phyloP scores from a whole-genome alignment of 2,113 vertebrate species.

The Nycticryphes semicollaris region DNA sequence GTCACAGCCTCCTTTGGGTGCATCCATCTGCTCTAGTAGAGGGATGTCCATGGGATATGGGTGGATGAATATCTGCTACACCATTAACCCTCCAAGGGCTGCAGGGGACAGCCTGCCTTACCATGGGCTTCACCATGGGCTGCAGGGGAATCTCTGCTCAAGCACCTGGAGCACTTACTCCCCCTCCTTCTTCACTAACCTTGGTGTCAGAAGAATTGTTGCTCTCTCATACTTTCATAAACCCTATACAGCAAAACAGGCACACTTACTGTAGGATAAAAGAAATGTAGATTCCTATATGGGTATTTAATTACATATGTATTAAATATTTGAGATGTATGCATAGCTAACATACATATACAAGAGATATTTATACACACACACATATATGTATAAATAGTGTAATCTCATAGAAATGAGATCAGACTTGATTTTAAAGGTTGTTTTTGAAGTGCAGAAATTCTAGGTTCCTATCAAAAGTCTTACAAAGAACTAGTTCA shows the following conservation, averaged over 20 bases:
- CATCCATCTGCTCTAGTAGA: not conserved
- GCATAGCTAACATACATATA: not conserved
- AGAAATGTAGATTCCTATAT: not conserved
- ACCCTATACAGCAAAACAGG: not conserved
- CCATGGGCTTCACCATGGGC: not conserved
- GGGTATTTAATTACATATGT: not conserved
- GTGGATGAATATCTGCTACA: not conserved
- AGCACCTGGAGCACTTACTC: not conserved
- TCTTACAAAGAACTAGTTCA: not conserved
- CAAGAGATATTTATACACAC: not conserved
- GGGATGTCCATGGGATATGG: not conserved
- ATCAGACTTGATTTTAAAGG: not conserved
- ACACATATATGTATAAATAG: not conserved
- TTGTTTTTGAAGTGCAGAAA: not conserved
- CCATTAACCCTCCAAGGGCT: not conserved
- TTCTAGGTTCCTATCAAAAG: not conserved
- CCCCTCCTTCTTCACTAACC: not conserved
- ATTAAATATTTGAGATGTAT: not conserved
- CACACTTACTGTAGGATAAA: not conserved
- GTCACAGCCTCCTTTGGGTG: not conserved
- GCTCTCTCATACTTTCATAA: not conserved
- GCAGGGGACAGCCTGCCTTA: not conserved
- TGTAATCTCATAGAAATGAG: not conserved
- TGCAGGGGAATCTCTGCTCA: not conserved
- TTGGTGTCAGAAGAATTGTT: not conserved